Percentiles rank a stretch among this genome's conserved stretches.
phyloP scores from a whole-genome alignment of 2,113 vertebrate genomes.

The Martes martes region DNA sequence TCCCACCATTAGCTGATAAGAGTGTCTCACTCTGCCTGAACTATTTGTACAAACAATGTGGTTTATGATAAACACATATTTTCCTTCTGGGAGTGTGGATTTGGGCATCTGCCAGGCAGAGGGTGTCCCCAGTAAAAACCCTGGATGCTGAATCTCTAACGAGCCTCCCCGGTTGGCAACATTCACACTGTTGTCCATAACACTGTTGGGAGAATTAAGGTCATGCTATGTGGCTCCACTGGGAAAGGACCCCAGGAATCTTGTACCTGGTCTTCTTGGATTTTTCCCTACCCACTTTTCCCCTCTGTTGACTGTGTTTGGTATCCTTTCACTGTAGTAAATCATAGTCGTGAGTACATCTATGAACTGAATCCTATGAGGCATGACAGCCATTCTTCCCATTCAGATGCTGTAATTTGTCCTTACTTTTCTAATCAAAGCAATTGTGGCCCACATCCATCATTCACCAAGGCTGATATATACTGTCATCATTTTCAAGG shows the following conservation, averaged over 20 bases:
- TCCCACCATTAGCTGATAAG: background rate
- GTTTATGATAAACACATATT: background rate
- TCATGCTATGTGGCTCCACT: background rate
- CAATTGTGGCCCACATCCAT: background rate
- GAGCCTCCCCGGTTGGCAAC: background rate
- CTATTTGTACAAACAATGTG: background rate
- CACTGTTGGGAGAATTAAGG: background rate
- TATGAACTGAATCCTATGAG: background rate
- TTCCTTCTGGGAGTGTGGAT: background rate
- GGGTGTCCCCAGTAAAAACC: background rate
- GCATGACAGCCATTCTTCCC: background rate
- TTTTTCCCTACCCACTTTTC: background rate
- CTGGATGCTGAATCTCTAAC: background rate
- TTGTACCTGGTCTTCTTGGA: background rate
- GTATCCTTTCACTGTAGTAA: background rate
- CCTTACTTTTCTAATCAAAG: constrained; percentile 6
- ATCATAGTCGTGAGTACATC: background rate
- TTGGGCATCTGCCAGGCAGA: background rate
- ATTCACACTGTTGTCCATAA: background rate
- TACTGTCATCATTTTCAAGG: background rate
- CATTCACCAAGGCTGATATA: background rate
- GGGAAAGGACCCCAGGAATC: background rate
- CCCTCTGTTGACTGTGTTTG: background rate
- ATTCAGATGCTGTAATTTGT: background rate
- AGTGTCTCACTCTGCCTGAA: background rate